Evolutionary conservation across 1,140 invertebrate genomes (phyloP), one percentile per base, ranked within the genome.

Genomic region (Drosophila insularis): DNA sequence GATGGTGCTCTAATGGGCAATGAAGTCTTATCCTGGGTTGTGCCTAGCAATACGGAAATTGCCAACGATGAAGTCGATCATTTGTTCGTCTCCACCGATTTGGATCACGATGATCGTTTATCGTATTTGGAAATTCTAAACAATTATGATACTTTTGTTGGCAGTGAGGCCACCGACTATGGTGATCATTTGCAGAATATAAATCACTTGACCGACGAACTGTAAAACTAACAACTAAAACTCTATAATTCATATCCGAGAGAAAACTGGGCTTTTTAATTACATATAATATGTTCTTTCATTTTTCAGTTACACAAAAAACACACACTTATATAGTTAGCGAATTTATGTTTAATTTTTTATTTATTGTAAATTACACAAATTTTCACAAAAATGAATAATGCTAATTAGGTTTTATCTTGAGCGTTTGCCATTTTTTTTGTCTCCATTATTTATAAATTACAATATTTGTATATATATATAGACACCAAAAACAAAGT

Each of bases 101-200:
- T 96, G 73, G 95, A 99, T 92, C 95, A 96, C 82, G 97, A 99
- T 92, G 95, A 95, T 68, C 91, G 95, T 69, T 93, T 99, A 10
- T 95, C 95, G 1, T 97, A 96, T 90, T 93, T 96, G 6, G 98
- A 99, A 94, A 95, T 99, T 58, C 90, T 99, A 0, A 94, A 95
- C 14, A 96, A 98, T 91, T 96, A 99, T 91, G 96, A 98, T 71
- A 94, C 96, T 43, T 99, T 99, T 93, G 98, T 99, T 13, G 98
- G 98, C 13, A 98, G 97, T 91, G 98, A 99, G 93, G 98, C 96
- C 0, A 98, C 98, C n/a, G 97, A 98, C 90, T 99, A 97, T 93
- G 98, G 97, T 2, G 95, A 98, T 87, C 97, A 98, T 92, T 93
- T 98, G 40, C 94, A 96, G 59, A 95, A 96, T 78, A 94, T 96